Evolutionary conservation across 2,888 invertebrate genomes (phyloP).

Genomic region (Aphrophora alni): DNA sequence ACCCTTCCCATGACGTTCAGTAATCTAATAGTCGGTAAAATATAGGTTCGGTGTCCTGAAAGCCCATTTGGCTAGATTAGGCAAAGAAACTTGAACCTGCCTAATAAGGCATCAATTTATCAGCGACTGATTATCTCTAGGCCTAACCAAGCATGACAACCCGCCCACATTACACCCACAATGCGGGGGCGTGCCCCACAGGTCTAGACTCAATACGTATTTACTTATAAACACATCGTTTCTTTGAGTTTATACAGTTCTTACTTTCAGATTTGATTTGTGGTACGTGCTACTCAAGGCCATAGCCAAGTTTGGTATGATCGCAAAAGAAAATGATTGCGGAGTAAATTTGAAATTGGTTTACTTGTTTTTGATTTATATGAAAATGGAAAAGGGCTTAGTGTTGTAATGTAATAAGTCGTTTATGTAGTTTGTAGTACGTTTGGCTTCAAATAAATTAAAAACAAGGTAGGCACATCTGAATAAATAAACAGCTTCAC

Average conservation of each 20-base stretch:
- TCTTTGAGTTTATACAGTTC: not conserved
- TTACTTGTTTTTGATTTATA: too few species aligned
- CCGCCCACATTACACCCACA: slow-evolving; percentile 2
- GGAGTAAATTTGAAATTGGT: too few species aligned
- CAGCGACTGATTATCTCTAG: not conserved
- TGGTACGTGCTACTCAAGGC: too few species aligned
- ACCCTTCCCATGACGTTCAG: not conserved
- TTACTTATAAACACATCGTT: not conserved
- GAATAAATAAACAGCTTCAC: too few species aligned
- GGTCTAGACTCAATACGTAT: not conserved
- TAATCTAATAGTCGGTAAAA: not conserved
- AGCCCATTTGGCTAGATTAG: not conserved
- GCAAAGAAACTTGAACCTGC: not conserved
- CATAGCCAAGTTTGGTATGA: too few species aligned
- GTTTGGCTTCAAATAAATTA: too few species aligned
- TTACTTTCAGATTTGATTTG: not conserved
- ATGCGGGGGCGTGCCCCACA: not conserved
- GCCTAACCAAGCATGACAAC: slow-evolving; percentile 2
- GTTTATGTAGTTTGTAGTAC: too few species aligned
- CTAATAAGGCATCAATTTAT: not conserved
- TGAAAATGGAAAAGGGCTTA: too few species aligned
- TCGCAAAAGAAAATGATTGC: too few species aligned
- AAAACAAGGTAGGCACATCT: too few species aligned
- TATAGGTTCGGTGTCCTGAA: not conserved
- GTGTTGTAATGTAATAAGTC: too few species aligned